Evolutionary conservation across 2,113 vertebrate species (phyloP).

Genomic region (Bothrops jararaca): DNA sequence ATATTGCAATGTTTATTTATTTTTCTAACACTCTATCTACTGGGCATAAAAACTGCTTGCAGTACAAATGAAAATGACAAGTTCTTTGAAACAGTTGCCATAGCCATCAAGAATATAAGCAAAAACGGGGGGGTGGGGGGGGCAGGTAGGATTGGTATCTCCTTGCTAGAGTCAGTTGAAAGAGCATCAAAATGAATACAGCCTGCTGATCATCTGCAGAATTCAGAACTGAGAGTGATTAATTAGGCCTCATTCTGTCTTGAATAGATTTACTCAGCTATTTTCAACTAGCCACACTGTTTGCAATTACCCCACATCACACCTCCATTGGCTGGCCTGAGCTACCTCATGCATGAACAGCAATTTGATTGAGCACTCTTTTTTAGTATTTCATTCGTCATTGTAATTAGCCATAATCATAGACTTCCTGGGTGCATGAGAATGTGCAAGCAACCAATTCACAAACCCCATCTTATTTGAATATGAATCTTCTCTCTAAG

Average conservation of each 20-base stretch:
- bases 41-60: slow-evolving; percentile 50
- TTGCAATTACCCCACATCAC: slow-evolving; percentile 73
- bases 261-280: slow-evolving; percentile 71
- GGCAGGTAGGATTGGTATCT: slow-evolving; percentile 45
- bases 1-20: slow-evolving; percentile 48
- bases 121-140: slow-evolving; percentile 29
- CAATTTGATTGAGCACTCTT: slow-evolving; percentile 83
- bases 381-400: slow-evolving; percentile 80
- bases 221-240: slow-evolving; percentile 77
- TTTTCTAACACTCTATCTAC: slow-evolving; percentile 52
- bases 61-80: slow-evolving; percentile 39
- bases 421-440: slow-evolving; percentile 80
- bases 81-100: slow-evolving; percentile 45
- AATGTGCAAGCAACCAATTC: slow-evolving; percentile 83
- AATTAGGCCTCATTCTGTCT: slow-evolving; percentile 77
- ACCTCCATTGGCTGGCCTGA: slow-evolving; percentile 70
- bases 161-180: slow-evolving; percentile 58
- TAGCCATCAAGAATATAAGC: slow-evolving; percentile 39
- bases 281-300: slow-evolving; percentile 74
- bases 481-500: slow-evolving; percentile 85
- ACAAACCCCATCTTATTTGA: slow-evolving; percentile 81
- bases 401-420: slow-evolving; percentile 89
- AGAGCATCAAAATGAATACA: slow-evolving; percentile 55
- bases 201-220: slow-evolving; percentile 68
- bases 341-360: slow-evolving; percentile 78